Evolutionary conservation across 2,113 vertebrate genomes (phyloP), one percentile per base, ranked within the genome.

Genomic region (Verasper variegatus): DNA sequence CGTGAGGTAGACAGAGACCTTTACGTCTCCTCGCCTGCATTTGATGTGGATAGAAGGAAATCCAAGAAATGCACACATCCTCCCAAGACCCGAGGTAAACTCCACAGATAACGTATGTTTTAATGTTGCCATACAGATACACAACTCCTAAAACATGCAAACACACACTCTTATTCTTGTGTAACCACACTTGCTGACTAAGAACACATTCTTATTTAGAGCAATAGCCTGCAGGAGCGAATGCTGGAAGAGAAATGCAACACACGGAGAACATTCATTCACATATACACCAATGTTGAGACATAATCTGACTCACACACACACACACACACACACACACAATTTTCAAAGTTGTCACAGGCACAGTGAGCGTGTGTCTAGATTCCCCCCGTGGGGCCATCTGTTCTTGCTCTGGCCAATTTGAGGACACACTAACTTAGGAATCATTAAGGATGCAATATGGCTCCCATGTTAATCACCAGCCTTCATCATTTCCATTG

Each of bases 371-470:
- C 10, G 70, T 76, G 73, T 76, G 45, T 81, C 74, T 83, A 69
- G 62, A 64, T 83, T 81, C 56, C 76, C 77, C 85, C 35, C 63
- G 63, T 76, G 78, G 71, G 78, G 68, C 85, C 87, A 84, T 90
- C 89, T 90, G 85, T 81, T 87, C 72, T 47, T 67, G 58, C 57
- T 37, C 37, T 69, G 58, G 63, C 77, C 77, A 81, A 81, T 69
- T 76, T 1, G 18, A 88, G 74, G 80, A 85, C 74, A 76, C 69
- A 67, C 71, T 66, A 58, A 85, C 71, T 78, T 77, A 81, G 74
- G 75, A 88, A 68, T 85, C 80, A 75, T 81, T 83, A 70, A 81
- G 70, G 75, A 85, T 71, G 76, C 82, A 86, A 71, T 74, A 88
- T 74, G 71, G 80, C 80, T 76, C 71, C 63, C 74, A 54, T 78